Base-by-base conservation (phyloP, 2,113 vertebrate species). In the Dicrurus megarhynchus region DNA sequence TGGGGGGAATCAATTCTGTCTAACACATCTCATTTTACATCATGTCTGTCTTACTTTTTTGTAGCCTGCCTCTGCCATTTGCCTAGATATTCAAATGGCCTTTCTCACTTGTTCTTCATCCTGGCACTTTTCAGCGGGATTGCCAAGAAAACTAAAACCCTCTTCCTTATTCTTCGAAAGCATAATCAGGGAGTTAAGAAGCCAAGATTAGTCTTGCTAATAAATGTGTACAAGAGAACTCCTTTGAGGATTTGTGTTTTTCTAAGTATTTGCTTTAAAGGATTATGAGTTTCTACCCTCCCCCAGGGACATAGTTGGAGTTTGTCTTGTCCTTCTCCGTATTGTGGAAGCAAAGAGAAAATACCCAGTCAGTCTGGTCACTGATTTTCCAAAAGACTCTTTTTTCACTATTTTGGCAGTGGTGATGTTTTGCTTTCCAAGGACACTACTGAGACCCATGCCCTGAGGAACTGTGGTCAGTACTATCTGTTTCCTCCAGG, bases 141-240 rank as follows among this genome's bases (percentile, higher is more conserved):
- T 96, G 56, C 79, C 71, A 84, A 64, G 60, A 86, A 91, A 81
- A 49, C 24, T 44, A 78, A 81, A 93, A 19, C 2, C 5, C 10
- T 89, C n/a, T 77, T 73, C 60, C 49, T 70, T 44, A 35, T n/a
- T 90, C 63, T 74, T 88, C 4, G 12, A 86, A 93, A 94, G 89
- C 64, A 26, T 86, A 57, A 67, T 81, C 63, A 56, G 50, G 47
- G 55, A 91, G 32, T 57, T 78, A 76, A 82, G 77, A 70, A 47
- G 60, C 55, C 52, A 59, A 75, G 75, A 90, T 94, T 94, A 92
- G 33, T 88, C 61, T 93, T 81, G 42, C 37, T 92, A 92, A 83
- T 92, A 88, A 74, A 70, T 27, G 35, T 46, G 47, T 90, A 77
- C 71, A 71, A 77, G 39, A 91, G 32, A 92, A 80, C 7, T 86